Base-by-base conservation (phyloP, 1,140 invertebrate species). In the Stegodyphus dumicola region DNA sequence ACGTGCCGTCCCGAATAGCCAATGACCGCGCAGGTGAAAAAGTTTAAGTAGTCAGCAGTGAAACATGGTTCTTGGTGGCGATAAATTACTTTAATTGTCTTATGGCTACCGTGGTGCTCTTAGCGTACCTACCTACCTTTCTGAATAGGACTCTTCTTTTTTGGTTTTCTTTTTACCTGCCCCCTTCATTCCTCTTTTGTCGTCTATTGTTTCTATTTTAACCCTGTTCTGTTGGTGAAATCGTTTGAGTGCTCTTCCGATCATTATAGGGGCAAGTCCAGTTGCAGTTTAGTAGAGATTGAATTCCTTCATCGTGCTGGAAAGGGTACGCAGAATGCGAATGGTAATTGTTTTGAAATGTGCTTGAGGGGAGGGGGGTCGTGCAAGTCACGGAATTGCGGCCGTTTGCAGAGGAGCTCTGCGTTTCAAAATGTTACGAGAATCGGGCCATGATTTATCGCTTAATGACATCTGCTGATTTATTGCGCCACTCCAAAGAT, bases 71-170 rank as follows among this genome's bases (percentile, higher is more conserved):
- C 33, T 33, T 33, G 33, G 33, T 33, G 33, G 33, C 77, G 77
- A 78, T 78, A 67, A 78, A 78, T 78, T 69, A 78, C 77, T 78
- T 78, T 78, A 78, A 78, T 78, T 78, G 77, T 78, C 76, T 67
- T 49, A 52, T 7, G 77, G 10, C 9, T 13, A 13, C 10, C 33
- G 13, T 9, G 15, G 56, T 15, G 56, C 56, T 17, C 66, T 15
- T 69, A 13, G 15, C 18, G 9, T 69, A 33, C 33, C 33, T 33
- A 33, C 33, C 33, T 33, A 33, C 33, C 33, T 33, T 33, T 33
- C 33, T 33, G 33, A 33, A 33, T 33, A 33, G 33, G 18, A 33
- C 66, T 69, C n/a, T 18, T 69, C 15, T 18, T 17, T 18, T 18
- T 17, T 18, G 3, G 4, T 17, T 17, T 6, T 60, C 9, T 60